A percentile compares a stretch with the other conserved stretches of the same genome.
Evolutionary conservation across 2,113 vertebrate species (phyloP).

Genomic region (Origma solitaria): DNA sequence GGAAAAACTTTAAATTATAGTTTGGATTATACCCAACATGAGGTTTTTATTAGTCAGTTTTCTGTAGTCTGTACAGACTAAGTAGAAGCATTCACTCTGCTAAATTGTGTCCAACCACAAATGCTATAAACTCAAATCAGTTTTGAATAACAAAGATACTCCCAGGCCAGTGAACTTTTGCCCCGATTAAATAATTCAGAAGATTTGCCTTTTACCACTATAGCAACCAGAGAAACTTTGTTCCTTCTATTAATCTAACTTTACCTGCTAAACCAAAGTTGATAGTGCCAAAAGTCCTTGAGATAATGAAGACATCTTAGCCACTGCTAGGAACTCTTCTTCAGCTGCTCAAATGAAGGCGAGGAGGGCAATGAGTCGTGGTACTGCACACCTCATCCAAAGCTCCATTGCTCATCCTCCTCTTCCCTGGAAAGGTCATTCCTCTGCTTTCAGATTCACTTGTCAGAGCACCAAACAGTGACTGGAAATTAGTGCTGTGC

Average conservation of each 20-base stretch:
- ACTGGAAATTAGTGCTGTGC: not conserved
- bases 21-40: conserved; percentile 18
- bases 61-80: not conserved
- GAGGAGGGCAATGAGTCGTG: not conserved
- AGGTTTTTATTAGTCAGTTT: not conserved
- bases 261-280: not conserved
- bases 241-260: not conserved
- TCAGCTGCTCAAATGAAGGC: not conserved
- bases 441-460: not conserved
- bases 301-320: not conserved
- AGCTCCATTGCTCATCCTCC: not conserved
- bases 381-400: accelerated
- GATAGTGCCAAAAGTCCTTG: not conserved
- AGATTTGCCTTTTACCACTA: not conserved
- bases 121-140: not conserved
- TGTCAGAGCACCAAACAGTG: not conserved
- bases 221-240: not conserved
- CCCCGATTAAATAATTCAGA: not conserved
- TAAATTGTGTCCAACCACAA: not conserved
- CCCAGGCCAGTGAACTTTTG: not conserved
- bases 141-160: not conserved
- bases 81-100: not conserved
- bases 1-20: conserved; percentile 22
- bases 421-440: not conserved
- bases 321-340: not conserved